Conservation (phyloP, 2,113 vertebrate genomes). For the Platysteira castanea region DNA sequence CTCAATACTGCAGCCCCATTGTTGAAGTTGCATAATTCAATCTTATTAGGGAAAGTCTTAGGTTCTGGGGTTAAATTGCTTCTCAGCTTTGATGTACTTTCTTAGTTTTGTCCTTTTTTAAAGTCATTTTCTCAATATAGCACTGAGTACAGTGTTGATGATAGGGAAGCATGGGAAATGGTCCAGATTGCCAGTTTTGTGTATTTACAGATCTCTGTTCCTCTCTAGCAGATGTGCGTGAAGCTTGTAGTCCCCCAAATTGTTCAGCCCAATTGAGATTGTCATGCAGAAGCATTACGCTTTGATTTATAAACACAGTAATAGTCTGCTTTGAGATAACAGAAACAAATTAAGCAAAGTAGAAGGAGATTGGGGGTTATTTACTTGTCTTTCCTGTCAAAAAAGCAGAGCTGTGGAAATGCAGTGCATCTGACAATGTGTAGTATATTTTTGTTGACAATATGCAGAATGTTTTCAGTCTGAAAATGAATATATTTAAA, state of each 20-base stretch:
- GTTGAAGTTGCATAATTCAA: not conserved
- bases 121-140: not conserved
- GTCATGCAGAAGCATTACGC: not conserved
- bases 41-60: not conserved
- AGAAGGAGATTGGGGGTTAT: conserved; percentile 18
- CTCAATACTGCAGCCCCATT: rapidly evolving
- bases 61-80: not conserved
- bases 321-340: conserved; percentile 29
- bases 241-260: not conserved
- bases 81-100: not conserved
- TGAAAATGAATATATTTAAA: conserved; percentile 11
- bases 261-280: not conserved
- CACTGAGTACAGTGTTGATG: not conserved
- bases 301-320: conserved; percentile 46
- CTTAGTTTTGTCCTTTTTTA: not conserved
- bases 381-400: conserved; percentile 39
- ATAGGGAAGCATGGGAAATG: not conserved
- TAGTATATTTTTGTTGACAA: conserved; percentile 17
- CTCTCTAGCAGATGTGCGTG: not conserved
- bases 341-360: conserved; percentile 61
- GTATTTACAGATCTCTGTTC: not conserved
- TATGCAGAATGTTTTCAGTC: not conserved
- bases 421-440: not conserved
- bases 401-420: conserved; percentile 2
- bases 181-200: not conserved